A percentile compares a stretch with the other conserved stretches of the same genome.
Evolutionary conservation across 2,797 vertebrate genomes (phyloP).

Genomic region (Mionectes olivaceus): DNA sequence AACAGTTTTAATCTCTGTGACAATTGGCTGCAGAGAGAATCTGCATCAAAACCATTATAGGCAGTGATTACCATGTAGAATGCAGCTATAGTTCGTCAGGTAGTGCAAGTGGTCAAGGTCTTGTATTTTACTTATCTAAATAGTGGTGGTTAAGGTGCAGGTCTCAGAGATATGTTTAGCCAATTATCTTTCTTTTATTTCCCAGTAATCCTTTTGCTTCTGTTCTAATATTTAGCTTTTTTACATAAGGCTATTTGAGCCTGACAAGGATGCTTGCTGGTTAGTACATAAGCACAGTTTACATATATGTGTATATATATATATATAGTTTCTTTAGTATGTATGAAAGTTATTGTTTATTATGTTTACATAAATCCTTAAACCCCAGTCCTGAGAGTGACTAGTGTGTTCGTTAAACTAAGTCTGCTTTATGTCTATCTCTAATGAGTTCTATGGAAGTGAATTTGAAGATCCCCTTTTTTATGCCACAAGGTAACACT

Average conservation of each 20-base stretch:
- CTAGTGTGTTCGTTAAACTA: not conserved
- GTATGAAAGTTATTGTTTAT: not conserved
- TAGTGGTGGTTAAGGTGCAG: not conserved
- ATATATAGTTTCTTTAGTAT: not conserved
- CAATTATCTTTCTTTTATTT: not conserved
- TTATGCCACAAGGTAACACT: not conserved
- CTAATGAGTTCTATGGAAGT: not conserved
- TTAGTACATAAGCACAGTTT: not conserved
- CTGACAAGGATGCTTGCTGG: not conserved
- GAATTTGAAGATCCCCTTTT: not conserved
- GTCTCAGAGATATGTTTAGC: not conserved
- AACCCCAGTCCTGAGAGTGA: not conserved
- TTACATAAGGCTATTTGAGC: not conserved
- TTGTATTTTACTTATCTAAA: not conserved
- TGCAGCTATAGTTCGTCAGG: not conserved
- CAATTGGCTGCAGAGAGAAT: not conserved
- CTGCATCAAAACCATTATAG: not conserved
- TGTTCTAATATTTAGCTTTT: not conserved
- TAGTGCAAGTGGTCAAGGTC: not conserved
- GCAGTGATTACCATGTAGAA: not conserved
- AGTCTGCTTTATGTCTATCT: not conserved
- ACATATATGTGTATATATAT: not conserved
- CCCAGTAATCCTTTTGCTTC: not conserved
- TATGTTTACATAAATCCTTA: not conserved
- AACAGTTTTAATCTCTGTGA: not conserved